Evolutionary conservation across 1,140 invertebrate genomes (phyloP), one percentile per base, ranked within the genome.

Genomic region (Bradynema listronoti): DNA sequence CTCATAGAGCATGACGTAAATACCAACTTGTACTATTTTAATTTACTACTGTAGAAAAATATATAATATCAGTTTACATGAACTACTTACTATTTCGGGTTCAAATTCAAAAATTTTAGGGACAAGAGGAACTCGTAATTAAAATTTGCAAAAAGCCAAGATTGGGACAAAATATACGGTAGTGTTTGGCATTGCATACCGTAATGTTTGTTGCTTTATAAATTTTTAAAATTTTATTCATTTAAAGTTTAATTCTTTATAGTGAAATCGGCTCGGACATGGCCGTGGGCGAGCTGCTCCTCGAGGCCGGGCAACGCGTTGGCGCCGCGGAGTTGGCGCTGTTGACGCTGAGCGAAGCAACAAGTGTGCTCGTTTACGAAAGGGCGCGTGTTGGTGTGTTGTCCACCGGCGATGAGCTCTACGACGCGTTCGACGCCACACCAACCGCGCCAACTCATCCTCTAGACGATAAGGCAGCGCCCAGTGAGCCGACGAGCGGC

Each of bases 251-350:
- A 6, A 65, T 24, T 16, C 27, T 30, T 50, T 69, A 54, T 30
- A 69, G 68, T 45, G 65, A 73, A 36, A 39, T 51, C 50, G 71
- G 69, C 27, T 49, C 34, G 24, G 69, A 74, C 22, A 39, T 74
- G 9, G 29, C 50, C 11, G 9, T 30, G 19, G 71, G 54, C 25
- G 56, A 71, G 49, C 3, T 72, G 6, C 39, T 71, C 25, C 14
- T 71, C 7, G 33, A 50, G 27, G 45, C 59, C 14, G 54, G 58
- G 24, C 46, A 43, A 16, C 25, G 27, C 19, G 33, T 71, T 4
- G 54, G 43, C 14, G 24, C 70, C 3, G 24, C 53, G 9, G 66
- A 71, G 30, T 64, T 71, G n/a, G 58, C 53, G 19, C 16, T 74
- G 9, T 4, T 71, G 19, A 51, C 54, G 27, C 19, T 46, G 22